A percentile compares a stretch with the other conserved stretches of the same genome.
Conservation (phyloP, 2,113 vertebrate species). For the Silurus glanis region DNA sequence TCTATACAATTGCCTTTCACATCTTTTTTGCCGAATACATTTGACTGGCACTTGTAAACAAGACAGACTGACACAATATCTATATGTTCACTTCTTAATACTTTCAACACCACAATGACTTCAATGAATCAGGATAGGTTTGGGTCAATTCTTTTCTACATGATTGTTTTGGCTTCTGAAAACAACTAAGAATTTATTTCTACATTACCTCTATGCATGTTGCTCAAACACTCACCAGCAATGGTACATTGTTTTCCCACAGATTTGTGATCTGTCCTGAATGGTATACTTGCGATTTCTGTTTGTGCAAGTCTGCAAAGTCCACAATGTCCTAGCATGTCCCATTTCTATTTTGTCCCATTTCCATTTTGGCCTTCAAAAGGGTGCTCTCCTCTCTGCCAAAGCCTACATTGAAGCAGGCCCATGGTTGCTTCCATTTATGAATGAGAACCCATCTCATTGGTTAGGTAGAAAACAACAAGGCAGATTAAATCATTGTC, state of each 20-base stretch:
- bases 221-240: background rate
- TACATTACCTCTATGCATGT: background rate
- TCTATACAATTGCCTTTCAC: too few relatives aligned
- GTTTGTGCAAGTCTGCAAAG: background rate
- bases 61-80: background rate
- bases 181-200: too few relatives aligned
- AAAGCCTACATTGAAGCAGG: too few relatives aligned
- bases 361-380: background rate
- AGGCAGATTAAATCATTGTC: background rate
- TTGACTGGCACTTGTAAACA: background rate
- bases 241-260: background rate
- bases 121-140: background rate
- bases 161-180: background rate
- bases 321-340: background rate
- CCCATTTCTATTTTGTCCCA: background rate
- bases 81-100: background rate
- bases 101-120: background rate
- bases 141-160: background rate
- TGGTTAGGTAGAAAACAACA: background rate
- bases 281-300: background rate
- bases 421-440: background rate
- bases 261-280: background rate
- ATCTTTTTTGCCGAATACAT: too few relatives aligned
- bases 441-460: background rate
- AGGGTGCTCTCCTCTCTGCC: background rate